Evolutionary conservation across 2,113 vertebrate species (phyloP).

Genomic region (Bagarius yarrelli): DNA sequence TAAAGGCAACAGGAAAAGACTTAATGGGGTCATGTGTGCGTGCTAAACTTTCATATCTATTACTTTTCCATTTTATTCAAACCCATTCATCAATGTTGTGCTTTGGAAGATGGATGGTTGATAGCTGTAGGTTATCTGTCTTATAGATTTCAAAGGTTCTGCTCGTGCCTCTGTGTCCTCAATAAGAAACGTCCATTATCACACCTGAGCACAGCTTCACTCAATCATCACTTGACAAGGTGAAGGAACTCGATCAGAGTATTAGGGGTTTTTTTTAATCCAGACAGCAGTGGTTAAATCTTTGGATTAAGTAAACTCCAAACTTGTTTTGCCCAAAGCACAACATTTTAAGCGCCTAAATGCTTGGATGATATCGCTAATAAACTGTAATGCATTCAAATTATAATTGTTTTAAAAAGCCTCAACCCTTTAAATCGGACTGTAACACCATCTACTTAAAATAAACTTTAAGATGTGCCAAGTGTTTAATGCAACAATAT

Average conservation of each 20-base stretch:
- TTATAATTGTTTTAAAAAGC: slow-evolving; percentile 2
- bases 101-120: slow-evolving; percentile 57
- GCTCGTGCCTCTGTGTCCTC: slow-evolving; percentile 21
- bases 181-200: slow-evolving; percentile 46
- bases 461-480: slow-evolving; percentile 18
- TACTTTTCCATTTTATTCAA: slow-evolving; percentile 61
- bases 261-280: slow-evolving; percentile 35
- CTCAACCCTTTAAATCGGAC: slow-evolving; percentile 13
- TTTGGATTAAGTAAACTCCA: slow-evolving; percentile 30
- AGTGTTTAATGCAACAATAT: slow-evolving; percentile 41
- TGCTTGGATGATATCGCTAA: neutral
- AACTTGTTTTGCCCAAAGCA: slow-evolving; percentile 20
- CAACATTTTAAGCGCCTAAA: neutral
- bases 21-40: slow-evolving; percentile 73
- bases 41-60: slow-evolving; percentile 73
- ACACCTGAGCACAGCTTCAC: slow-evolving; percentile 24
- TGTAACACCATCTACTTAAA: slow-evolving; percentile 15
- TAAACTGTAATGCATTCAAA: slow-evolving; percentile 25
- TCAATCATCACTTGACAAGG: slow-evolving; percentile 36
- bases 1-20: slow-evolving; percentile 74
- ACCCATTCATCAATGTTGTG: slow-evolving; percentile 68
- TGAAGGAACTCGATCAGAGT: slow-evolving; percentile 38
- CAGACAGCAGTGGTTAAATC: slow-evolving; percentile 1
- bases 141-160: slow-evolving; percentile 49
- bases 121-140: slow-evolving; percentile 52